Evolutionary conservation across 1,140 invertebrate genomes (phyloP).

Genomic region (Yoshiicerus persimilis): DNA sequence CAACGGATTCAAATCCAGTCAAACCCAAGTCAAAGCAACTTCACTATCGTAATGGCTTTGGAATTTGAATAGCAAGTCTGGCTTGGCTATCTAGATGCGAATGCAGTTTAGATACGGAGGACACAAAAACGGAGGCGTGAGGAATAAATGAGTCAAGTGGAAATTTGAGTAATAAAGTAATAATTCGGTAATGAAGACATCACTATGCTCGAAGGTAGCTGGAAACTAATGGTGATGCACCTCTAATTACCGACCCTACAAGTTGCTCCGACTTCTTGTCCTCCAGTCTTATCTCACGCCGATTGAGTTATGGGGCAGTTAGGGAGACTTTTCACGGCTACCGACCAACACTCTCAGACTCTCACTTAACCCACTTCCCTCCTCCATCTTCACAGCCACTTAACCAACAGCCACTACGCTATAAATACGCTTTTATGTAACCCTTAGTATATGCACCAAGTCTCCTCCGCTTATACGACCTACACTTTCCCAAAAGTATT

Average conservation of each 20-base stretch:
- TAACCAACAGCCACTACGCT: no score
- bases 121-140: not conserved
- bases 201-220: slow-evolving; percentile 32
- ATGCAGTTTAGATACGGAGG: not conserved
- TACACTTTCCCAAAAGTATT: no score
- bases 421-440: no score
- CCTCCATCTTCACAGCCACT: not conserved
- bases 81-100: not conserved
- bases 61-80: not conserved
- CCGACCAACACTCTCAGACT: not conserved
- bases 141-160: slow-evolving; percentile 24
- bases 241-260: slow-evolving; percentile 38
- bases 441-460: no score
- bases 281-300: slow-evolving; percentile 25
- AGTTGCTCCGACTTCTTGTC: slow-evolving; percentile 32
- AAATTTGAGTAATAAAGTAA: slow-evolving; percentile 31
- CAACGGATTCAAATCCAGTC: not conserved
- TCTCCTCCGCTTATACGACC: no score
- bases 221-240: slow-evolving; percentile 31
- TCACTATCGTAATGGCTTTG: not conserved
- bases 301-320: slow-evolving; percentile 35
- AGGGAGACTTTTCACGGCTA: slow-evolving; percentile 21
- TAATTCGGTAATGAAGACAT: slow-evolving; percentile 27
- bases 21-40: not conserved
- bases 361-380: not conserved